Evolutionary conservation across 2,797 vertebrate genomes (phyloP).

Genomic region (Heterohyrax brucei): DNA sequence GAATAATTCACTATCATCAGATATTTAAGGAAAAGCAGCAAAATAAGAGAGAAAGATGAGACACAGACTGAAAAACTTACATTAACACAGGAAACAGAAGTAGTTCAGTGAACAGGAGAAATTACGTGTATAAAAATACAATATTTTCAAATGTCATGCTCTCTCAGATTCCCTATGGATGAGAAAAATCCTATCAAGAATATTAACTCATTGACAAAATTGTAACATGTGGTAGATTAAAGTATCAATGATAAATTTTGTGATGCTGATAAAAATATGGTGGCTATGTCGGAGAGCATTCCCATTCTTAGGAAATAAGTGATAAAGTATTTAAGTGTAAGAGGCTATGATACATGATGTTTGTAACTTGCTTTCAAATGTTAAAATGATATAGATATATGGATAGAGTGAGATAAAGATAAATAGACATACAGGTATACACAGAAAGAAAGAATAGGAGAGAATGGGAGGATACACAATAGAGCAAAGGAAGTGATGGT

Average conservation of each 20-base stretch:
- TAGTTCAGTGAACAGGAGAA: not conserved
- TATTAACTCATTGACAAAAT: too few relatives aligned
- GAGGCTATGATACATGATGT: not conserved
- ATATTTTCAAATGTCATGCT: not conserved
- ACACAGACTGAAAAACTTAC: not conserved
- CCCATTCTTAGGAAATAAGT: not conserved
- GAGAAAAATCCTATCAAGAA: not conserved
- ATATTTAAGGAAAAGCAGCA: conserved; percentile 2
- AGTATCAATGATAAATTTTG: not conserved
- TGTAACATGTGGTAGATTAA: not conserved
- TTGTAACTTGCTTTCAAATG: too few relatives aligned
- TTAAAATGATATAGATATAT: too few relatives aligned
- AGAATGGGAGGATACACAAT: not conserved
- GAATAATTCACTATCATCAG: not conserved
- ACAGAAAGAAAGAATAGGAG: not conserved
- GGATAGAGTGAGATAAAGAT: not conserved
- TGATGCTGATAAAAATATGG: not conserved
- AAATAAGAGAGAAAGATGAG: not conserved
- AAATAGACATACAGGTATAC: not conserved
- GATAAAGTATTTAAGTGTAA: not conserved
- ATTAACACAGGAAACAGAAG: not conserved
- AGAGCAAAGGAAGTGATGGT: not conserved
- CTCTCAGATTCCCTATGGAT: not conserved
- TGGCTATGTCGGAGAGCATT: not conserved
- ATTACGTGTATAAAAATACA: too few relatives aligned